phyloP scores from a whole-genome alignment of 2,888 invertebrate species.

The Diplolepis rosae region DNA sequence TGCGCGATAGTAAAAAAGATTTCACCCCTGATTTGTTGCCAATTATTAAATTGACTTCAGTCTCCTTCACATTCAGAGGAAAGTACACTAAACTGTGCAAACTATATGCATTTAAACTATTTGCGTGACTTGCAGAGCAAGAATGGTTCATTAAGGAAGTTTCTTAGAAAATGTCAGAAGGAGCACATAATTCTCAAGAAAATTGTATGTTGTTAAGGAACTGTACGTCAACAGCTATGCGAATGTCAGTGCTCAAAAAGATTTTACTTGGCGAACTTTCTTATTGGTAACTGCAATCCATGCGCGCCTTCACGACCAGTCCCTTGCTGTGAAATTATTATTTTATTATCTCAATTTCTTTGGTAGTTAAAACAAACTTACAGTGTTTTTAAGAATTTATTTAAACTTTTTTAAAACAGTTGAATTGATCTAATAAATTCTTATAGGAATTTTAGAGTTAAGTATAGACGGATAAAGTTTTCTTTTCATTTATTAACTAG shows the following conservation, averaged over 20 bases:
- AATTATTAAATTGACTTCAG: too few species aligned
- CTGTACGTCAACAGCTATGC: background rate
- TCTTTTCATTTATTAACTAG: too few species aligned
- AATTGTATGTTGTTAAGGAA: conserved; percentile 19
- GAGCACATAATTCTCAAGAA: conserved; percentile 20
- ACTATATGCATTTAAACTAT: too few species aligned
- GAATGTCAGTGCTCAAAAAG: conserved; percentile 24
- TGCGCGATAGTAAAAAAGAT: too few species aligned
- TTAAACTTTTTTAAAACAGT: background rate
- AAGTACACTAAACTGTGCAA: background rate
- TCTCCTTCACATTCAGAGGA: background rate
- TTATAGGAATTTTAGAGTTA: too few species aligned
- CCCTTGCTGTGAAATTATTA: background rate
- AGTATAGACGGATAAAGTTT: too few species aligned
- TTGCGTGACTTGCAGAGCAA: conserved; percentile 21
- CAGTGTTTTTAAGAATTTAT: background rate
- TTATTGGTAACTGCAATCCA: background rate
- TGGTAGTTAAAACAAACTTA: background rate
- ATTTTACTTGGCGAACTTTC: conserved; percentile 20
- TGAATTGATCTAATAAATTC: too few species aligned
- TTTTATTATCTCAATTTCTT: background rate
- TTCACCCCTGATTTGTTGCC: too few species aligned
- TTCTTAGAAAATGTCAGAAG: conserved; percentile 17
- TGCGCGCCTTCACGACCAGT: background rate
- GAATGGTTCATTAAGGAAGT: conserved; percentile 27